Evolutionary conservation across 2,888 invertebrate species (phyloP), one percentile per base, ranked within the genome.

Genomic region (Diplolepis rosae): DNA sequence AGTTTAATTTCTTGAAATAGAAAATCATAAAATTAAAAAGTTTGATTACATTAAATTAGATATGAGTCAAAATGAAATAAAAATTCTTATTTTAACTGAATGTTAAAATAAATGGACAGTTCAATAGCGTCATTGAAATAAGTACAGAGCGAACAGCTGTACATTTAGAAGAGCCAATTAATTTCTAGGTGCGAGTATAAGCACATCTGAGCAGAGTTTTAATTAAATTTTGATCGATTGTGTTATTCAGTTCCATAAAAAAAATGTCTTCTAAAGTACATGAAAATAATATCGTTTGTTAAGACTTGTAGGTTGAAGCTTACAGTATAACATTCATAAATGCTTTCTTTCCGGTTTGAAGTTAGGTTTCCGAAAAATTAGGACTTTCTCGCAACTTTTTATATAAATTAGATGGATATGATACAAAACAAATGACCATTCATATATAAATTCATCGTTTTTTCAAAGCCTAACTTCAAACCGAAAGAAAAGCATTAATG

Each of bases 121-220:
- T 61, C 39, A 39, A 61, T 42, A 56, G 24, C 22, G n/a, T 22
- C 32, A 22, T 39, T 42, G 24, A 32, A 9, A 56, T 61, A 61
- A 61, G 61, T 61, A 61, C 61, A 61, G 24, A 61, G 39, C 13
- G 13, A 32, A 18, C 11, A 22, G 35, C 22, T 42, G 15, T 15
- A n/a, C 39, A 42, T 61, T 39, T 35, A n/a, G 39, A 61, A 61
- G 61, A 61, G 24, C 61, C 13, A 32, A 22, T 32, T n/a, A 56
- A 56, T 32, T 32, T 52, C 30, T 15, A 18, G 6, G 24, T 39
- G 39, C 35, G 39, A 39, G 24, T 39, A 39, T 39, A 61, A 24
- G 61, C 61, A 13, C 9, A 35, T 39, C 35, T 39, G n/a, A 39
- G 56, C 39, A 39, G 39, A 35, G 7, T 24, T 39, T 61, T 39